Percentiles rank a stretch among this genome's conserved stretches.
phyloP scores from a whole-genome alignment of 2,113 vertebrate genomes.

The Megaptera novaeangliae region DNA sequence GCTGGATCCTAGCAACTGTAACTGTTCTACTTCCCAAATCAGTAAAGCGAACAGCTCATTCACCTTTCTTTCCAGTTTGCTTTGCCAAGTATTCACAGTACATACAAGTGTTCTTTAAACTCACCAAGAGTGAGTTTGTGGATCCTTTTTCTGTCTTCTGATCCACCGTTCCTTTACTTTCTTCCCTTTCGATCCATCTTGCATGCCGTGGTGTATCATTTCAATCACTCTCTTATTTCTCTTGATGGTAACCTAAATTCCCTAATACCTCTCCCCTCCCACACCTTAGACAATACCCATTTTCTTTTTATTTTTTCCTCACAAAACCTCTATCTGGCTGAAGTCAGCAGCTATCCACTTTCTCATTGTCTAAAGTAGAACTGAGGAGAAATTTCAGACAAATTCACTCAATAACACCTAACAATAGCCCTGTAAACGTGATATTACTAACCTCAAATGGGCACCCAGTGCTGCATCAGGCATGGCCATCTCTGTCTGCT shows the following conservation, averaged over 20 bases:
- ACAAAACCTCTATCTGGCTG: not conserved
- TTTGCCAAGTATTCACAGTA: not conserved
- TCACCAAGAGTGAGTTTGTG: not conserved
- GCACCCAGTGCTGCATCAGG: not conserved
- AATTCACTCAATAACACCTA: not conserved
- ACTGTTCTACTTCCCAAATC: not conserved
- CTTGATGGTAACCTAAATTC: not conserved
- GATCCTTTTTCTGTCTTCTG: not conserved
- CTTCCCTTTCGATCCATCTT: not conserved
- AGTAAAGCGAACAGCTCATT: not conserved
- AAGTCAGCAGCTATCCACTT: not conserved
- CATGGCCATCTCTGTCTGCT: not conserved
- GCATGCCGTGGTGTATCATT: not conserved
- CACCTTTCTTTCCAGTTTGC: not conserved
- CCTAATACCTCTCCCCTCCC: not conserved
- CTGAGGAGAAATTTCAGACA: not conserved
- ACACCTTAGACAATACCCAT: not conserved
- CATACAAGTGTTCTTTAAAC: not conserved
- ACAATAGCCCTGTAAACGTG: not conserved
- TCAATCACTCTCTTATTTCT: not conserved
- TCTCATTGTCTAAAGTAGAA: not conserved
- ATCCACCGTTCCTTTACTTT: not conserved
- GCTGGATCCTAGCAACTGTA: not conserved
- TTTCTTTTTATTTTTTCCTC: not conserved
- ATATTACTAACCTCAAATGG: not conserved